Evolutionary conservation across 2,797 vertebrate species (phyloP), one percentile per base, ranked within the genome.

Genomic region (Enteromius treurensis): DNA sequence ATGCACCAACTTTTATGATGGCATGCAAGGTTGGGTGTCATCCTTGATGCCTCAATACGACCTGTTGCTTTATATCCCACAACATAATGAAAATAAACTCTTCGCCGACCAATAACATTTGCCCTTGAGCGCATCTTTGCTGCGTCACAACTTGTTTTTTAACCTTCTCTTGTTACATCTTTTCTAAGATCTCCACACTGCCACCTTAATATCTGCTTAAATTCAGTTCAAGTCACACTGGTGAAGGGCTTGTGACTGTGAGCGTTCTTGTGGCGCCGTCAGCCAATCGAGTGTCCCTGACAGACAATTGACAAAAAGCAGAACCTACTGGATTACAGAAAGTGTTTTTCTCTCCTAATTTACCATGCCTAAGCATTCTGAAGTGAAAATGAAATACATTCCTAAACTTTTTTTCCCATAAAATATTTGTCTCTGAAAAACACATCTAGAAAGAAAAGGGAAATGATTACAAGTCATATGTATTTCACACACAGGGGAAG

Each of bases 251-350:
- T 64, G 40, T 7, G 9, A 40, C 34, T 58, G 73, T 17, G 7
- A 4, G 21, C 7, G 3, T 40, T 75, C 32, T 15, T 26, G 76
- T 42, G 23, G 55, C 3, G 40, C 58, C 40, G 3, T 76, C 49
- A 23, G 17, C 49, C 71, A 55, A n/a, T 45, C 23, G 19, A 60
- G 55, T 32, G 26, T 49, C 69, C 40, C 69, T 49, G 45, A 71
- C 62, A 51, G 11, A 51, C 42, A 64, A 58, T 14, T 60, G 53
- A 45, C 79, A 80, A 53, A 60, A 82, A 40, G 71, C 70, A 75
- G 60, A 82, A 75, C 58, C 32, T 81, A 32, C 6, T 23, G 45
- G 70, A 81, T 82, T 82, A 82, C 60, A 17, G 29, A 73, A 64
- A 62, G 40, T 47, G 26, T 49, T 74, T 19, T 62, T 80, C 53